A percentile compares a stretch with the other conserved stretches of the same genome.
Conservation (phyloP, 1,140 invertebrate species). For the Aphis gossypii region DNA sequence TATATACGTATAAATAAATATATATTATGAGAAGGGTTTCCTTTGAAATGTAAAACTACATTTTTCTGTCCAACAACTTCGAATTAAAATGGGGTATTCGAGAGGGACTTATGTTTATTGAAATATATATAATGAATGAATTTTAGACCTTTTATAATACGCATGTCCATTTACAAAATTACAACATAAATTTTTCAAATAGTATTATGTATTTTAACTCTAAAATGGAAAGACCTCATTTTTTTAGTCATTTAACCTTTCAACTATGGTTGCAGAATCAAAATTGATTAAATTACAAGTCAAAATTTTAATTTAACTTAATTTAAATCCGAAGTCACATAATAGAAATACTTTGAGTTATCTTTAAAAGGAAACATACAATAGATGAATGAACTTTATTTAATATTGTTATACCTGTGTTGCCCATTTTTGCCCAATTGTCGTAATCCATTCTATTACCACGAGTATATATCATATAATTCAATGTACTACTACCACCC, state of each 20-base stretch:
- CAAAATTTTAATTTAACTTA: neutral
- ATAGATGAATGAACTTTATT: conserved; percentile 67
- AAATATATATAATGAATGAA: neutral
- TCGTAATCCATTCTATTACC: conserved; percentile 71
- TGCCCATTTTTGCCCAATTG: conserved; percentile 66
- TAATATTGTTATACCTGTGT: conserved; percentile 79
- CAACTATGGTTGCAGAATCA: neutral
- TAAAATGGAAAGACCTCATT: neutral
- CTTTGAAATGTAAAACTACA: neutral
- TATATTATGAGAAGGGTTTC: neutral
- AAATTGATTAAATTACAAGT: neutral
- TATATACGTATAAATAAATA: neutral
- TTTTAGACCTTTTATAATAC: neutral
- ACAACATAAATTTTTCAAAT: too few relatives aligned
- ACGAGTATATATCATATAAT: conserved; percentile 72
- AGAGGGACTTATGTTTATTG: neutral
- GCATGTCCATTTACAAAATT: too few relatives aligned
- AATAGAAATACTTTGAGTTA: neutral
- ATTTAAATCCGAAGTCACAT: neutral
- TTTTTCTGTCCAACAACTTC: neutral
- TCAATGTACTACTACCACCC: conserved; percentile 72
- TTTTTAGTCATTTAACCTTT: neutral
- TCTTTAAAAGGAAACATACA: neutral
- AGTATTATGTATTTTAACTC: too few relatives aligned
- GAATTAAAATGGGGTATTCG: neutral